Evolutionary conservation across 2,113 vertebrate species (phyloP), one percentile per base, ranked within the genome.

Genomic region (Macquaria australasica): DNA sequence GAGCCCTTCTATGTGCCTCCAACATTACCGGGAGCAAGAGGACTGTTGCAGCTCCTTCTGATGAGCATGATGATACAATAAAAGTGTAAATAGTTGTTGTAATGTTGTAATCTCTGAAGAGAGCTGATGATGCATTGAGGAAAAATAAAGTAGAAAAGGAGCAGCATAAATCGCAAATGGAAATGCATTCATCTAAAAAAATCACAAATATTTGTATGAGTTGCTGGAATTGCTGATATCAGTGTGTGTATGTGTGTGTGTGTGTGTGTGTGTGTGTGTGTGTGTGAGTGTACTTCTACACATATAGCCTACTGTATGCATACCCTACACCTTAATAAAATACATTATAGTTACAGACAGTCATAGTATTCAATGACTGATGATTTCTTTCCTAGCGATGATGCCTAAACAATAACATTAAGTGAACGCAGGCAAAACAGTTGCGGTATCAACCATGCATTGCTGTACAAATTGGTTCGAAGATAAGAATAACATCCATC

Each of bases 401-500:
- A 76, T 59, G 73, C 25, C 48, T 37, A 53, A 45, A 87, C 53
- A 81, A 77, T 72, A 82, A 82, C 45, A 86, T 51, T 79, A 79
- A 70, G 51, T 55, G 25, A 87, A 86, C 14, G 48, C 50, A 71
- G 85, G 78, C 43, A 66, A 70, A 81, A 75, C 70, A 74, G 76
- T 62, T 60, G 73, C 15, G 20, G 67, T 34, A 73, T 74, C 83
- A 82, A 83, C 69, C 71, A 88, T 79, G 72, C 58, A 51, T 77
- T 56, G 25, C 72, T 59, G 56, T 78, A 63, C 83, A 90, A 91
- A 93, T 90, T 88, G 78, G 66, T 89, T 88, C 18, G n/a, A 45
- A 88, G 66, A 86, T 86, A 73, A 89, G 59, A 82, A 77, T 50
- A 85, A 79, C 83, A 86, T 90, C 84, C 84, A 89, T 93, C 86